Conservation (phyloP, 1,140 invertebrate genomes). For the Drosophila micromelanica region DNA sequence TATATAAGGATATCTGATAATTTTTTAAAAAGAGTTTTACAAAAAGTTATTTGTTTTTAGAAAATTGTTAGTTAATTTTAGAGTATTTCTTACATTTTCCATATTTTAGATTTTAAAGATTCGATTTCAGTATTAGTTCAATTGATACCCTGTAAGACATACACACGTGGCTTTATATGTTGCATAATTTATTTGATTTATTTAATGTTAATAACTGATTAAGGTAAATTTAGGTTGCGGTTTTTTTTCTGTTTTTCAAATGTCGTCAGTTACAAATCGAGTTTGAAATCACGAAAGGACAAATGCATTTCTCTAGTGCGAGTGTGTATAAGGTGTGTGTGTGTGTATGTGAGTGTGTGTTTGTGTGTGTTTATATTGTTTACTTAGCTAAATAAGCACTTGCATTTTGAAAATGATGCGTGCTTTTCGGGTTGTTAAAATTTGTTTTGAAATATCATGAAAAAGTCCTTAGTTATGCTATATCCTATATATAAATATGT, state of each 20-base stretch:
- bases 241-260: slow-evolving; percentile 15
- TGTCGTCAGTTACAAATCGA: slow-evolving; percentile 24
- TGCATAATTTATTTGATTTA: slow-evolving; percentile 21
- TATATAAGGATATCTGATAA: no score
- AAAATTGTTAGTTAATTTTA: no score
- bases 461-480: neutral
- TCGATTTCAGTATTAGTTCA: no score
- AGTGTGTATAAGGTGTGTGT: neutral
- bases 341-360: neutral
- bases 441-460: neutral
- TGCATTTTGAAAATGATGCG: slow-evolving; percentile 9
- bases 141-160: neutral
- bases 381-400: neutral
- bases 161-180: neutral
- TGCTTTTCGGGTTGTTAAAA: neutral
- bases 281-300: neutral
- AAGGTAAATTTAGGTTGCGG: slow-evolving; percentile 7
- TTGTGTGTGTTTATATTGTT: neutral
- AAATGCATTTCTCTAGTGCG: slow-evolving; percentile 8
- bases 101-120: no score
- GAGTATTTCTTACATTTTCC: no score
- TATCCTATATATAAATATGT: neutral
- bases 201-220: slow-evolving; percentile 38
- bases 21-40: no score
- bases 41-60: no score